phyloP scores from a whole-genome alignment of 2,113 vertebrate genomes.

The Dicentrarchus labrax region DNA sequence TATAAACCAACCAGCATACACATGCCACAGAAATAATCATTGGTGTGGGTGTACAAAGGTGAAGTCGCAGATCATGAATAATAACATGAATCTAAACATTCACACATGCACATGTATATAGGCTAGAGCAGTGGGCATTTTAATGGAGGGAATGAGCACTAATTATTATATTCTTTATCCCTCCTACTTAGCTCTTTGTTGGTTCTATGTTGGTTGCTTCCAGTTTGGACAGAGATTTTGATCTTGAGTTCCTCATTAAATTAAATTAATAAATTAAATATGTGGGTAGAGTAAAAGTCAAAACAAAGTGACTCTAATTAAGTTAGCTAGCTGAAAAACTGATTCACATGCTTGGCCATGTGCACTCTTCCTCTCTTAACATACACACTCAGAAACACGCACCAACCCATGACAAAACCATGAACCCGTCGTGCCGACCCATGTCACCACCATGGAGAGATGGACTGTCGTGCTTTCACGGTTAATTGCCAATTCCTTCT shows the following conservation, averaged over 20 bases:
- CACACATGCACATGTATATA: neutral
- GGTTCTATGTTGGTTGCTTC: neutral
- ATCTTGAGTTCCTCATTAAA: neutral
- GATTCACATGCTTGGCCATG: slow-evolving; percentile 66
- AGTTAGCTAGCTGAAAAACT: neutral
- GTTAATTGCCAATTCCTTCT: slow-evolving; percentile 40
- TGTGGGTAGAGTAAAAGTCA: neutral
- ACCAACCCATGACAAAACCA: slow-evolving; percentile 25
- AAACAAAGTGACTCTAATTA: slow-evolving; percentile 19
- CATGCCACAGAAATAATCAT: neutral
- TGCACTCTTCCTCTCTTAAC: slow-evolving; percentile 15
- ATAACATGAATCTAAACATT: neutral
- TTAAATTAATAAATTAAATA: neutral
- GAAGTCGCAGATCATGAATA: neutral
- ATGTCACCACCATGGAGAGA: slow-evolving; percentile 17
- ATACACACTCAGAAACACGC: slow-evolving; percentile 10
- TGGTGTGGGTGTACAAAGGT: neutral
- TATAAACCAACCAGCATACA: neutral
- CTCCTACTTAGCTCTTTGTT: neutral
- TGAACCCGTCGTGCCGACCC: neutral
- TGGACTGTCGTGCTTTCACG: slow-evolving; percentile 34
- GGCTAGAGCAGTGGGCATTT: neutral
- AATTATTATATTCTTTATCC: slow-evolving; percentile 17
- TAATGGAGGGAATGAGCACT: neutral
- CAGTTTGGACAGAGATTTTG: neutral